Evolutionary conservation across 2,888 invertebrate genomes (phyloP), one percentile per base, ranked within the genome.

Genomic region (Pediacus dermestoides): DNA sequence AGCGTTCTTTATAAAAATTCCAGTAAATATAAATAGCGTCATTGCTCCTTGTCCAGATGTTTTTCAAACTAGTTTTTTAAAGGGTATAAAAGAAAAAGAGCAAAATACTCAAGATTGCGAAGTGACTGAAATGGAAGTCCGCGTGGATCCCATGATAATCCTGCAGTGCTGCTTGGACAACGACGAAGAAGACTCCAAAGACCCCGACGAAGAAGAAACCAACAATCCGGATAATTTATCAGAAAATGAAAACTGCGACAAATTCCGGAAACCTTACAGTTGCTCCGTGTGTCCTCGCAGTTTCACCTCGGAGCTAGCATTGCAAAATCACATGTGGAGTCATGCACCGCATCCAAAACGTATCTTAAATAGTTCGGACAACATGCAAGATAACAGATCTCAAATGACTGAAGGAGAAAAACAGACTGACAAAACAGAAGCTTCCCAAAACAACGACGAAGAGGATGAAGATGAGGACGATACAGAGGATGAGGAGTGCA

Each of bases 121-220:
- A 58, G 64, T 70, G 33, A 74, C 74, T 34, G 74, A 80, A 67
- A 77, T 83, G 74, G 82, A 83, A 70, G 76, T 83, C 1, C 76
- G 74, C 59, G 75, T 83, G 1, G 83, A 83, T 61, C 82, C 83
- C 2, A 81, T 82, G 80, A 68, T 81, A 60, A 77, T 82, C 52
- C 63, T 82, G 28, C 78, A 81, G 53, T 79, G 68, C 34, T 66
- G 75, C 48, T 68, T 74, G 42, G 76, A 76, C 45, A 71, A 40
- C 16, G 67, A 69, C 14, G 57, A 60, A 44, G 28, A 43, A 26
- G 39, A 40, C 11, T 22, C 32, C 13, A 32, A 39, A 10, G 15
- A 33, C 2, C 18, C 6, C 15, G 16, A 8, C 8, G 26, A 26
- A 10, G 31, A 15, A 15, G 28, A 43, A n/a, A 39, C 41, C 6